Evolutionary conservation across 2,797 vertebrate species (phyloP).

Genomic region (Helarctos malayanus): DNA sequence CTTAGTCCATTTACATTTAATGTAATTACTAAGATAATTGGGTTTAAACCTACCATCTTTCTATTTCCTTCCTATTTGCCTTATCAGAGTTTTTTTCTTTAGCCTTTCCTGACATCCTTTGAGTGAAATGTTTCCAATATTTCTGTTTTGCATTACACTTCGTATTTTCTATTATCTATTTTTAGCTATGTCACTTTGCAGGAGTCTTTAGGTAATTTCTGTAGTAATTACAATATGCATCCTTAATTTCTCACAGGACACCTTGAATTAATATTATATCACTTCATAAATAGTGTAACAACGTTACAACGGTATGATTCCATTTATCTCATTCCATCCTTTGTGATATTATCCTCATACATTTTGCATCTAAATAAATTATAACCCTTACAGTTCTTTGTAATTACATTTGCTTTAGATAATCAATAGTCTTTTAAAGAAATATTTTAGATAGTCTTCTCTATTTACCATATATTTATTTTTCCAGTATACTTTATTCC

Average conservation of each 20-base stretch:
- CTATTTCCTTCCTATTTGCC: not conserved
- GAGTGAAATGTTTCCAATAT: not conserved
- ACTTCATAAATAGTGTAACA: not conserved
- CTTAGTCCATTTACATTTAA: not conserved
- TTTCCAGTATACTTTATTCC: not conserved
- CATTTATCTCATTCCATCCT: not conserved
- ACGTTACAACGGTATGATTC: not conserved
- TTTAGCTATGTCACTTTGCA: not conserved
- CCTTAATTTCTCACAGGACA: not conserved
- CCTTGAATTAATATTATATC: not conserved
- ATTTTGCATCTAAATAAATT: not conserved
- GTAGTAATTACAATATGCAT: not conserved
- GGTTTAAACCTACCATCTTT: not conserved
- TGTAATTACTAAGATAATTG: not conserved
- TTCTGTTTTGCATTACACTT: not conserved
- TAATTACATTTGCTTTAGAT: not conserved
- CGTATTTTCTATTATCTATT: not conserved
- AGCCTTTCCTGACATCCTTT: not conserved
- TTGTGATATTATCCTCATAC: not conserved
- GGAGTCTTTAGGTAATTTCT: not conserved
- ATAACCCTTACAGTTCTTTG: not conserved
- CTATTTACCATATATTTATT: not conserved
- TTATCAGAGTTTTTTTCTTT: not conserved
- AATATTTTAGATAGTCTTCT: not conserved
- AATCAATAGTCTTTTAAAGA: not conserved